Conservation (phyloP, 1,140 invertebrate species). For the Monomorium pharaonis region DNA sequence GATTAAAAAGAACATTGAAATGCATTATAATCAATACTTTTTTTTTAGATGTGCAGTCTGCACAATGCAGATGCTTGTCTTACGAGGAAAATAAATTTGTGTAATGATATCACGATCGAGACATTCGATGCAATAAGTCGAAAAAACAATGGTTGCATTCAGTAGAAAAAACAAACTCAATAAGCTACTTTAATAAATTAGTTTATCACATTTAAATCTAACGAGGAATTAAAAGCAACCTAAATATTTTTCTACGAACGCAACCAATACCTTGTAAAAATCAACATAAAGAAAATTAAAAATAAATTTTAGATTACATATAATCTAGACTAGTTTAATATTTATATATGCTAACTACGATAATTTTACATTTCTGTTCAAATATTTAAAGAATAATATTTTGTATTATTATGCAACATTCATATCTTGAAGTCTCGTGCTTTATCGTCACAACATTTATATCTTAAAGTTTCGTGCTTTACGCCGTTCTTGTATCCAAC, state of each 20-base stretch:
- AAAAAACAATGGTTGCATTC: background rate
- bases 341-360: background rate
- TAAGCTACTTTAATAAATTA: too few relatives aligned
- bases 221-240: too few relatives aligned
- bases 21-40: background rate
- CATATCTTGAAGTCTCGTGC: background rate
- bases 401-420: background rate
- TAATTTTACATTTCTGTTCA: background rate
- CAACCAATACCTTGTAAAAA: too few relatives aligned
- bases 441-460: background rate
- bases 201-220: too few relatives aligned
- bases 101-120: background rate
- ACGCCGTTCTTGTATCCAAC: background rate
- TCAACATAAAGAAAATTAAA: background rate
- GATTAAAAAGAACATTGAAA: constrained; percentile 1
- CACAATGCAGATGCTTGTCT: background rate
- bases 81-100: constrained; percentile 20
- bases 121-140: background rate
- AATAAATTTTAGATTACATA: background rate
- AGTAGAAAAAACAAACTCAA: too few relatives aligned
- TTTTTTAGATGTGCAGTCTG: background rate
- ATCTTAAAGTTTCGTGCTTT: constrained; percentile 4
- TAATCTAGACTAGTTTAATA: background rate
- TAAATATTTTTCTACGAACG: too few relatives aligned
- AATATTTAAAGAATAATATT: background rate